Conservation (phyloP, 23 tunicate genomes). For the Halocynthia roretzi region DNA sequence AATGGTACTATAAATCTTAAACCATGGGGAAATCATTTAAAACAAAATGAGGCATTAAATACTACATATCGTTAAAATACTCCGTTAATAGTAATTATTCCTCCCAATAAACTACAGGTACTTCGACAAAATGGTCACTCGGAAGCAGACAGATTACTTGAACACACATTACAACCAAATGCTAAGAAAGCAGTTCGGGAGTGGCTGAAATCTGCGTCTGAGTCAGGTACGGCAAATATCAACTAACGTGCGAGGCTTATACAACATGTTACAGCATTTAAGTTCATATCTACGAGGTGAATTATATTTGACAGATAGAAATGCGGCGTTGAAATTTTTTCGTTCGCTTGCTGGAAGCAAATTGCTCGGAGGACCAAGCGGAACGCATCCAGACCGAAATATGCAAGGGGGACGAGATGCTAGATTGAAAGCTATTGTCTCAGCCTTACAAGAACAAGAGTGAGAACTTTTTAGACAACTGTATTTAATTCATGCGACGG, state of each 20-base stretch:
- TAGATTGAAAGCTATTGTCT: constrained; percentile 49
- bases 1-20: no score
- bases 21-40: no score
- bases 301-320: constrained; percentile 35
- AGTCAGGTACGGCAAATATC: constrained; percentile 31
- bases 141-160: constrained; percentile 65
- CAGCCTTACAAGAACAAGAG: constrained; percentile 62
- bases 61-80: not conserved
- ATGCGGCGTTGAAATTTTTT: constrained; percentile 69
- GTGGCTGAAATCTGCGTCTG: constrained; percentile 79
- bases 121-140: constrained; percentile 44
- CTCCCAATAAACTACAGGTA: constrained; percentile 9
- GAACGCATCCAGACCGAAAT: constrained; percentile 57
- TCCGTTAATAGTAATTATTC: not conserved
- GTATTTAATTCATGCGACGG: no score
- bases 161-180: constrained; percentile 66
- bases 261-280: not conserved
- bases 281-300: not conserved
- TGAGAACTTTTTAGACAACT: not conserved
- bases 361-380: constrained; percentile 66
- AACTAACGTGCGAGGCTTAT: not conserved
- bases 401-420: constrained; percentile 68
- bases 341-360: constrained; percentile 55
- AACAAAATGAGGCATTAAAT: no score
- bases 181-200: constrained; percentile 83